phyloP scores from a whole-genome alignment of 2,797 vertebrate species.

The Pseudotriccus pelzelni region DNA sequence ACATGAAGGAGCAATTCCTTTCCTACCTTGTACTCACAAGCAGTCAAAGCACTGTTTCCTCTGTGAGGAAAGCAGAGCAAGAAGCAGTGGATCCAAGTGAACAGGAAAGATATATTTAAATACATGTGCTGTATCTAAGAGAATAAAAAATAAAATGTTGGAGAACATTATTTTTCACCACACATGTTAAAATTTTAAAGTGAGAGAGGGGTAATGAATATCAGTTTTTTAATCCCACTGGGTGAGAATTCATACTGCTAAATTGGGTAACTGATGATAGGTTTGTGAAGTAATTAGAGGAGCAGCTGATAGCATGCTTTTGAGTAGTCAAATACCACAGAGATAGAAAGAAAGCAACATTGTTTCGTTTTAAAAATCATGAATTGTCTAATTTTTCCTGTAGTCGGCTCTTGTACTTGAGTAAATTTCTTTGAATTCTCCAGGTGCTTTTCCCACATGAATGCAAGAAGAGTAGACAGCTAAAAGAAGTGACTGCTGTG shows the following conservation, averaged over 20 bases:
- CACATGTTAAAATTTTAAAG: not conserved
- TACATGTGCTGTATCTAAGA: not conserved
- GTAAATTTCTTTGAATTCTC: constrained; percentile 26
- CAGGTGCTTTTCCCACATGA: constrained; percentile 83
- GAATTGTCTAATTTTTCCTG: not conserved
- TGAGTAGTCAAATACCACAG: not conserved
- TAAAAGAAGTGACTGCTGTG: constrained; percentile 79
- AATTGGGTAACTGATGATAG: not conserved
- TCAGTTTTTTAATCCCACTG: not conserved
- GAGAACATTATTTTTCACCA: not conserved
- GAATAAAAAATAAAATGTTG: not conserved
- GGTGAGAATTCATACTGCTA: not conserved
- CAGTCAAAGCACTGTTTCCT: not conserved
- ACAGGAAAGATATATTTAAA: not conserved
- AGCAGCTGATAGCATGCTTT: not conserved
- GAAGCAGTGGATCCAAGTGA: not conserved
- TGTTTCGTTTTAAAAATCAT: not conserved
- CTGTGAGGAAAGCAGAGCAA: not conserved
- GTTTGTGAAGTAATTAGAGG: not conserved
- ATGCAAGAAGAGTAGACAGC: constrained; percentile 72
- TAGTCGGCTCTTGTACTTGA: not conserved
- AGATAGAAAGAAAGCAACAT: not conserved
- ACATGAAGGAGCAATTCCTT: not conserved
- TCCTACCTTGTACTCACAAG: not conserved
- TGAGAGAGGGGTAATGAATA: not conserved